Conservation (phyloP, 1,140 invertebrate genomes). For the Tetragonula clypearis region DNA sequence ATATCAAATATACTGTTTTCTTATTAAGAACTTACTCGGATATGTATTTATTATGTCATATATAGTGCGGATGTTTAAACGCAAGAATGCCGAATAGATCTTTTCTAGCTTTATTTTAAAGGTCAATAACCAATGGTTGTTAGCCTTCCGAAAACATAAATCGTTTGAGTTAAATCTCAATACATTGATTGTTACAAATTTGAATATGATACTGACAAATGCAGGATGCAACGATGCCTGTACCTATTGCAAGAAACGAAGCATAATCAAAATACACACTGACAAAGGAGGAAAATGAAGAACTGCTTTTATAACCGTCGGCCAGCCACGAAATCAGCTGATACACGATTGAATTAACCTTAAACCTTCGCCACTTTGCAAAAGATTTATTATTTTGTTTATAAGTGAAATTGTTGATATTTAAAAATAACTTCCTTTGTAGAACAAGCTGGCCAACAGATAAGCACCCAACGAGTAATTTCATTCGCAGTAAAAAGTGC, state of each 20-base stretch:
- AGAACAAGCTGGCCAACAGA: no score
- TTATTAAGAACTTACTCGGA: neutral
- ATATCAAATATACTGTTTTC: neutral
- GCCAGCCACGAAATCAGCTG: constrained; percentile 14
- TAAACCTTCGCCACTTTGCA: constrained; percentile 1
- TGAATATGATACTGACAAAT: neutral
- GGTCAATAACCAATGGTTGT: constrained; percentile 34
- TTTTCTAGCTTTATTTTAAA: neutral
- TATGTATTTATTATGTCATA: neutral
- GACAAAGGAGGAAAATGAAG: neutral
- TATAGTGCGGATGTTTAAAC: constrained; percentile 5
- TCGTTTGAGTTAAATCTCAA: neutral
- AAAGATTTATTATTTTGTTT: neutral
- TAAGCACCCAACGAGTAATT: no score
- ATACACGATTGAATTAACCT: constrained; percentile 17
- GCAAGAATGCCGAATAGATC: neutral
- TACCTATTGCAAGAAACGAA: neutral
- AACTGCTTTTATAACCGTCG: neutral
- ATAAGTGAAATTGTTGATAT: neutral
- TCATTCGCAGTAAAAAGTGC: no score
- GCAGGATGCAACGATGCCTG: neutral
- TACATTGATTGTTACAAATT: constrained; percentile 9
- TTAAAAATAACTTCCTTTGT: constrained; percentile 2
- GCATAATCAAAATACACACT: constrained; percentile 28
- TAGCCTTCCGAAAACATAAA: neutral